Conservation (phyloP, 1,140 invertebrate genomes). For the Ips typographus region DNA sequence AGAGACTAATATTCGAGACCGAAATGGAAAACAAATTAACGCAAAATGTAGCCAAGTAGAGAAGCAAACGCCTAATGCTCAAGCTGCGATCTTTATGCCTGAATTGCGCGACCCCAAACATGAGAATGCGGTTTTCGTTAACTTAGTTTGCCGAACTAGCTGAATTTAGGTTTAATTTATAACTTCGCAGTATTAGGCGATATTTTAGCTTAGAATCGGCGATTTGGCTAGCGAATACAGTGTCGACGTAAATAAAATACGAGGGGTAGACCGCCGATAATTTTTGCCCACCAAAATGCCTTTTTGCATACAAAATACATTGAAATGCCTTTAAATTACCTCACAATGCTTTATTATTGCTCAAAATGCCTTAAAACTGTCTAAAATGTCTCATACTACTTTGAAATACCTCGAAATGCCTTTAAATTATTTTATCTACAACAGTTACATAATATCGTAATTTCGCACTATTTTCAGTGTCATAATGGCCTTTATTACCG, state of each 20-base stretch:
- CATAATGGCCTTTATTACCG: too few relatives aligned
- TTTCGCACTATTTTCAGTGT: too few relatives aligned
- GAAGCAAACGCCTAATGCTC: not conserved
- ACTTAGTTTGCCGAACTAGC: constrained; percentile 21
- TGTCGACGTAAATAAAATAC: not conserved
- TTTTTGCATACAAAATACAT: too few relatives aligned
- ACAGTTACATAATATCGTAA: too few relatives aligned
- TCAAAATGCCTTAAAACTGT: too few relatives aligned
- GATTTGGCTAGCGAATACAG: constrained; percentile 9
- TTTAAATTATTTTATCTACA: too few relatives aligned
- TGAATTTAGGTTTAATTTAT: constrained; percentile 21
- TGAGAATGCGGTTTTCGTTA: constrained; percentile 24
- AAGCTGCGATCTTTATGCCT: constrained; percentile 21
- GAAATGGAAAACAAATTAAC: constrained; percentile 23
- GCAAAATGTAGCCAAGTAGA: constrained; percentile 14
- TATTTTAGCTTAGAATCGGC: constrained; percentile 3
- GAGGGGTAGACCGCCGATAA: too few relatives aligned
- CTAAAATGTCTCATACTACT: too few relatives aligned
- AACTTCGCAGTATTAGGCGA: constrained; percentile 12
- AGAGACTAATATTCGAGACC: constrained; percentile 10
- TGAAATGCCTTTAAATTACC: too few relatives aligned
- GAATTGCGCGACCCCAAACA: constrained; percentile 18
- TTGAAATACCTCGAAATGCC: too few relatives aligned
- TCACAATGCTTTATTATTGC: too few relatives aligned
- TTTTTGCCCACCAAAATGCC: too few relatives aligned